phyloP scores from a whole-genome alignment of 92 coral and sea anemone genomes.

The Isaurus tuberculatus region DNA sequence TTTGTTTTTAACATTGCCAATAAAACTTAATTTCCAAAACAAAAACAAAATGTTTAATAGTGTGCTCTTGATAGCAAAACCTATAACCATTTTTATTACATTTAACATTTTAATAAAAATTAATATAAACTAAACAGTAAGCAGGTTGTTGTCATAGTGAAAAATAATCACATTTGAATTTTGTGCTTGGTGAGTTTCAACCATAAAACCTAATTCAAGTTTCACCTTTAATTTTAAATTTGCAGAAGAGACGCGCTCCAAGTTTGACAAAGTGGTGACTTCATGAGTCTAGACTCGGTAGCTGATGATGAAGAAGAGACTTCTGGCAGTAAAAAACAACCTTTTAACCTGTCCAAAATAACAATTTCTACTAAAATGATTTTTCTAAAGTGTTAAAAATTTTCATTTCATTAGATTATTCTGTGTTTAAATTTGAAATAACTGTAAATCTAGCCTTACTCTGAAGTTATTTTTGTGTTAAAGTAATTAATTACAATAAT shows the following conservation, averaged over 20 bases:
- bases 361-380: background rate
- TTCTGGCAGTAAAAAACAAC: background rate
- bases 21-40: no score
- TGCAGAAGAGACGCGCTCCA: constrained; percentile 47
- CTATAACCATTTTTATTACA: no score
- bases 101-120: no score
- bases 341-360: background rate
- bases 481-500: no score
- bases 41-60: no score
- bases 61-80: no score
- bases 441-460: no score
- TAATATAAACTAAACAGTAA: no score
- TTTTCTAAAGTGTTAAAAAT: background rate
- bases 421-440: background rate
- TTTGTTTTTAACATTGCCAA: no score
- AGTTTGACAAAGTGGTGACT: constrained; percentile 50
- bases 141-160: background rate
- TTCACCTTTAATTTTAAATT: constrained; percentile 33
- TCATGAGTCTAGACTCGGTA: constrained; percentile 3
- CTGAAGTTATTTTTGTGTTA: no score
- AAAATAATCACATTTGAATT: background rate
- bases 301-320: constrained; percentile 23
- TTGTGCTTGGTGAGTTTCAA: background rate
- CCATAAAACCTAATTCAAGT: constrained; percentile 3
- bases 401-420: background rate